Percentiles rank a stretch among this genome's conserved stretches.
Evolutionary conservation across 2,888 invertebrate species (phyloP).

Genomic region (Yponomeuta plumbellus): DNA sequence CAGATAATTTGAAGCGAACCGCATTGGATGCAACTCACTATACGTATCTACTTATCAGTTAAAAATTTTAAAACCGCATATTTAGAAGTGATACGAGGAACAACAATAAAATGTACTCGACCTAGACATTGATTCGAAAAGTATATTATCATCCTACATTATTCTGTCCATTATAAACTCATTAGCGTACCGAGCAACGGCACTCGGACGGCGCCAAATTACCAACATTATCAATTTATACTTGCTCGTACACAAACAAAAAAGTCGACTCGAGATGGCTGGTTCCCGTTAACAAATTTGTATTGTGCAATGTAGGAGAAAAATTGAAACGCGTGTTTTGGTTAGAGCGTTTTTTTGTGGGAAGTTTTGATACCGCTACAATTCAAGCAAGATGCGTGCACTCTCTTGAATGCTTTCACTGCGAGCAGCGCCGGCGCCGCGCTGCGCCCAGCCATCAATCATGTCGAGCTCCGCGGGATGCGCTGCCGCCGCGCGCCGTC

Average conservation of each 20-base stretch:
- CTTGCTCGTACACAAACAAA: slow-evolving; percentile 71
- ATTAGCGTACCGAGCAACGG: slow-evolving; percentile 74
- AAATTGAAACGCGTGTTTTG: slow-evolving; percentile 70
- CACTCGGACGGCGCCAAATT: slow-evolving; percentile 71
- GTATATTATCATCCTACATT: slow-evolving; percentile 69
- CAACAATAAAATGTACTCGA: slow-evolving; percentile 34
- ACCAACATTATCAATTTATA: slow-evolving; percentile 76
- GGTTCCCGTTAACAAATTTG: slow-evolving; percentile 74
- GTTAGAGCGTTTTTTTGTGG: slow-evolving; percentile 52
- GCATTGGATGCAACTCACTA: neutral
- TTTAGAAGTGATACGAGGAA: slow-evolving; percentile 5
- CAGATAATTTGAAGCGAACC: neutral
- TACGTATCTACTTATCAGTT: neutral
- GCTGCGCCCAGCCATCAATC: slow-evolving; percentile 48
- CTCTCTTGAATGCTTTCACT: slow-evolving; percentile 65
- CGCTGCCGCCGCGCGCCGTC: slow-evolving; percentile 17
- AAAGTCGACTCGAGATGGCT: slow-evolving; percentile 70
- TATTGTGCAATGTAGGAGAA: slow-evolving; percentile 75
- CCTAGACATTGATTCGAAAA: slow-evolving; percentile 72
- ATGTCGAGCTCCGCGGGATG: slow-evolving; percentile 25
- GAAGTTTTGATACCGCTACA: slow-evolving; percentile 64
- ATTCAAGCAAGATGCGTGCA: slow-evolving; percentile 41
- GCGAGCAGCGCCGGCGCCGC: slow-evolving; percentile 26
- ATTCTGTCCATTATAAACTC: slow-evolving; percentile 74
- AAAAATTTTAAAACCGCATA: slow-evolving; percentile 2